phyloP scores from a whole-genome alignment of 2,888 invertebrate genomes.

The Phasia obesa region DNA sequence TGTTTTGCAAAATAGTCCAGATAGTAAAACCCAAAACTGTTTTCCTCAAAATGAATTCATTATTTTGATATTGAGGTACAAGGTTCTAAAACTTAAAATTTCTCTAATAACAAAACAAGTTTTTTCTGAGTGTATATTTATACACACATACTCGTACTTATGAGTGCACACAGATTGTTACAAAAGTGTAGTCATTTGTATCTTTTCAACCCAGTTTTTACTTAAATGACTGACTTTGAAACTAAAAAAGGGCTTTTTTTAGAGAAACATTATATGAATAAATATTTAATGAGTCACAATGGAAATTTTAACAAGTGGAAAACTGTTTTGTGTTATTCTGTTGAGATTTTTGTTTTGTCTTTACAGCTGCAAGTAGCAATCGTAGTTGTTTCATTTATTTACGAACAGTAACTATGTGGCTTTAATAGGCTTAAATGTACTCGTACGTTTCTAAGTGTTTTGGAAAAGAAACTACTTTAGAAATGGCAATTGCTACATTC shows the following conservation, averaged over 20 bases:
- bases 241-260: conserved; percentile 23
- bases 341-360: conserved; percentile 26
- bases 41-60: no score
- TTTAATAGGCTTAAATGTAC: conserved; percentile 11
- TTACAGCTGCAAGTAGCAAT: not conserved
- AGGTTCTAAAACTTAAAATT: no score
- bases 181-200: no score
- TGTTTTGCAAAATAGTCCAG: no score
- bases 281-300: conserved; percentile 61
- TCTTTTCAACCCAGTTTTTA: no score
- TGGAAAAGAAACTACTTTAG: not conserved
- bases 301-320: conserved; percentile 49
- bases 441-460: not conserved
- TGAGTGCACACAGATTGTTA: no score
- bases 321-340: conserved; percentile 15
- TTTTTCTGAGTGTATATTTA: no score
- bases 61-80: no score
- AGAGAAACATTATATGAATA: conserved; percentile 37
- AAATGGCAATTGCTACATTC: no score
- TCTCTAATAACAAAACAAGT: no score
- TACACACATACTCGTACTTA: no score
- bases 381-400: not conserved
- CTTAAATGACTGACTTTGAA: conserved; percentile 36
- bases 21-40: no score
- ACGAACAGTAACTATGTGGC: conserved; percentile 2